phyloP scores from a whole-genome alignment of 2,113 vertebrate species.

The Hyaena hyaena region DNA sequence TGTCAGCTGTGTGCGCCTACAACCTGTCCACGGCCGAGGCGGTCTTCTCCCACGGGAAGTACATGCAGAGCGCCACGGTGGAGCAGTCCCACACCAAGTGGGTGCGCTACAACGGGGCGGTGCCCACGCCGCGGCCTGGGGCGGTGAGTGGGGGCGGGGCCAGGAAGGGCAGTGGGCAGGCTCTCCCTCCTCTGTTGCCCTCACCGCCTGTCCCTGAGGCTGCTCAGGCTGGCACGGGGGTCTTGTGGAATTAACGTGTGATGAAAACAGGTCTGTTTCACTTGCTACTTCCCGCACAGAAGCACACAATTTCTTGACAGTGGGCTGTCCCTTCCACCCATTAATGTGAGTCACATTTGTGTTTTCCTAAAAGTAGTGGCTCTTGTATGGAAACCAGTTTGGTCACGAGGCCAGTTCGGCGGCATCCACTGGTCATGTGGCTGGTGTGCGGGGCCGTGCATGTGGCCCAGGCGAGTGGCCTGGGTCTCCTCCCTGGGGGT shows the following conservation, averaged over 20 bases:
- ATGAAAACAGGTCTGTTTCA: not conserved
- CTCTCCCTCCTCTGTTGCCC: no score
- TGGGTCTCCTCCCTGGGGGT: rapidly evolving
- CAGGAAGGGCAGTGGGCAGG: not conserved
- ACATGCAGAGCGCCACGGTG: conserved; percentile 97
- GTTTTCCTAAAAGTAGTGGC: not conserved
- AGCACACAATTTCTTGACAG: not conserved
- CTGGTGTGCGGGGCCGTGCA: rapidly evolving
- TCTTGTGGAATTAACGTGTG: not conserved
- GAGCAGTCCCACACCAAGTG: conserved; percentile 97
- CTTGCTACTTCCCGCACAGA: not conserved
- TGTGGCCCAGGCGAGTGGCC: no score
- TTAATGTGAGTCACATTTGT: not conserved
- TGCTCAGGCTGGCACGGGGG: not conserved
- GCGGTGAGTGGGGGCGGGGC: conserved; percentile 88
- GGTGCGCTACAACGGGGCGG: conserved; percentile 93
- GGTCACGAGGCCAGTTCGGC: rapidly evolving
- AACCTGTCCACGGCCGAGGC: conserved; percentile 92
- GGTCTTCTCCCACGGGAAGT: conserved; percentile 95
- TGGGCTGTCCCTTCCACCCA: rapidly evolving
- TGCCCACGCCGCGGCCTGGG: conserved; percentile 94
- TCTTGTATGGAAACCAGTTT: not conserved
- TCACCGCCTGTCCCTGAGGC: not conserved
- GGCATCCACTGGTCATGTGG: no score
- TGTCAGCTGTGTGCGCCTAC: conserved; percentile 97